phyloP scores from a whole-genome alignment of 2,888 invertebrate genomes.

The Brachyopa scutellaris region DNA sequence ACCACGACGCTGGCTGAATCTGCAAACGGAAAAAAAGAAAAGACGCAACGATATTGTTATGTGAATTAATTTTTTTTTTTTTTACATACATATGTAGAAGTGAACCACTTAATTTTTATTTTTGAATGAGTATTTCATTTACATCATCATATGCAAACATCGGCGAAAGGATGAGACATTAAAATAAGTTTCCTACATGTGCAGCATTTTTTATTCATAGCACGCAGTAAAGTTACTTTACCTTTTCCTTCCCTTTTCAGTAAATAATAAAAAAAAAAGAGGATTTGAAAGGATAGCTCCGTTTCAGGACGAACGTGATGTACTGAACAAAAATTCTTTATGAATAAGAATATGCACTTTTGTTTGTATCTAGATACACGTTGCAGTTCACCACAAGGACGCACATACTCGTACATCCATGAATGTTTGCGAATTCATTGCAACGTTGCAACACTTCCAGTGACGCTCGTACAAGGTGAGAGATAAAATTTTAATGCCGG shows the following conservation, averaged over 20 bases:
- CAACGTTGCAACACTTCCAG: no score
- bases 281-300: conserved; percentile 52
- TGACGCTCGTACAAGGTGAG: neutral
- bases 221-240: conserved; percentile 37
- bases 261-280: conserved; percentile 5
- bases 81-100: conserved; percentile 52
- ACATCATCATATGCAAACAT: conserved; percentile 25
- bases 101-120: conserved; percentile 67
- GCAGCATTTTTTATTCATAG: conserved; percentile 52
- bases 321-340: conserved; percentile 52
- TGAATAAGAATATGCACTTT: conserved; percentile 55
- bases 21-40: conserved; percentile 78
- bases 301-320: conserved; percentile 53
- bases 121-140: conserved; percentile 47
- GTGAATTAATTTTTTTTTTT: conserved; percentile 23
- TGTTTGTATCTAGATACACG: conserved; percentile 36
- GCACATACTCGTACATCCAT: neutral
- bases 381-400: no score
- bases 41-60: conserved; percentile 9
- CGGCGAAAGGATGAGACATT: neutral
- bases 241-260: conserved; percentile 18
- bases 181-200: conserved; percentile 10
- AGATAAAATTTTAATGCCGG: conserved; percentile 25
- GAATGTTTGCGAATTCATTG: conserved; percentile 24
- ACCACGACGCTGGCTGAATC: conserved; percentile 92